A percentile compares a stretch with the other conserved stretches of the same genome.
Conservation (phyloP, 92 coral and sea anemone genomes). For the Diadumene lineata region DNA sequence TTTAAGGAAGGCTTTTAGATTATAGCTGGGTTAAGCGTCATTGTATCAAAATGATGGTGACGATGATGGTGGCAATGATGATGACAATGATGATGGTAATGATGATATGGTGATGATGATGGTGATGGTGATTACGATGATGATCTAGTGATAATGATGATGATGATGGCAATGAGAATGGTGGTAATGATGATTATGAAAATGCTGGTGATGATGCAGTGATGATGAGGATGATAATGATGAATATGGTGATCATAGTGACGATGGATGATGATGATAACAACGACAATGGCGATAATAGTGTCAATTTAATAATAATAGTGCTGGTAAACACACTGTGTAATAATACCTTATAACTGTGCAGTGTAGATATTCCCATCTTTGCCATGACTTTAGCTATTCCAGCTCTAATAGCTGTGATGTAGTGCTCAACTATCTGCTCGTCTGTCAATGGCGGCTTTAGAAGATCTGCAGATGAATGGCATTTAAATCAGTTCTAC, state of each 20-base stretch:
- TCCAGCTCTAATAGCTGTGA: slow-evolving; percentile 70
- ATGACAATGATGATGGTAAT: too few species aligned
- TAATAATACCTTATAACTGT: slow-evolving; percentile 94
- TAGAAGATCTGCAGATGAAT: slow-evolving; percentile 53
- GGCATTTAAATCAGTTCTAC: not conserved
- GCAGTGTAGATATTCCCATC: slow-evolving; percentile 98
- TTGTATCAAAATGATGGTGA: too few species aligned
- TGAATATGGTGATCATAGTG: not conserved
- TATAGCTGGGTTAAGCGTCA: too few species aligned
- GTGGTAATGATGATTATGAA: not conserved
- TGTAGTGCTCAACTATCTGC: slow-evolving; percentile 75
- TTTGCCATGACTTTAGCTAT: slow-evolving; percentile 99
- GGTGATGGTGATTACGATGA: too few species aligned
- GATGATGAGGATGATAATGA: not conserved
- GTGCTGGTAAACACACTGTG: too few species aligned
- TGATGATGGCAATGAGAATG: not conserved
- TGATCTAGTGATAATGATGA: too few species aligned
- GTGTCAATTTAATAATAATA: too few species aligned
- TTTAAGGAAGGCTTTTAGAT: too few species aligned
- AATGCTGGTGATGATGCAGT: not conserved
- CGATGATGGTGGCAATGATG: too few species aligned
- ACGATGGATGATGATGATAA: not conserved
- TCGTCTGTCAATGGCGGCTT: slow-evolving; percentile 88
- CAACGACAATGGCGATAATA: too few species aligned
- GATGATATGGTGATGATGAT: too few species aligned